phyloP scores from a whole-genome alignment of 2,888 invertebrate genomes.

The Agriotes lineatus region DNA sequence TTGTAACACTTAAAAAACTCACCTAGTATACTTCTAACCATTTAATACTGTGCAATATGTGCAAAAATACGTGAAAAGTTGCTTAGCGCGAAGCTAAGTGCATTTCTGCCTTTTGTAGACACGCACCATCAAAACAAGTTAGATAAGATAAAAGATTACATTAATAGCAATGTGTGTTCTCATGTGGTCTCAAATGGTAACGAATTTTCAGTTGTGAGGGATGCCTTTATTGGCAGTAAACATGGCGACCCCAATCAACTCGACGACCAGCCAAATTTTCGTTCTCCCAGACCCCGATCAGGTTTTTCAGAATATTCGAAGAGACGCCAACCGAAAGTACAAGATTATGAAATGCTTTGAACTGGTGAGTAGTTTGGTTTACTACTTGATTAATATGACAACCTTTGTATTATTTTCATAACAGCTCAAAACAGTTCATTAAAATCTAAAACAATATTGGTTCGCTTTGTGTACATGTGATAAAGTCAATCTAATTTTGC shows the following conservation, averaged over 20 bases:
- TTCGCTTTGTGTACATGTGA: too few relatives aligned
- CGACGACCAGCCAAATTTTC: conserved; percentile 26
- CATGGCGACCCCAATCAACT: conserved; percentile 32
- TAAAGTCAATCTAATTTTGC: too few relatives aligned
- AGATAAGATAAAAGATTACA: conserved; percentile 1
- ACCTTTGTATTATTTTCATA: too few relatives aligned
- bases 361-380: conserved; percentile 28
- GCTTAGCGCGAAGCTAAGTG: too few relatives aligned
- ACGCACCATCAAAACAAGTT: neutral
- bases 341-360: conserved; percentile 25
- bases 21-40: too few relatives aligned
- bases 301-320: neutral
- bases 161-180: neutral
- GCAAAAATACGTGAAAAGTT: too few relatives aligned
- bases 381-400: neutral
- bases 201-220: neutral
- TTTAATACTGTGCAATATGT: too few relatives aligned
- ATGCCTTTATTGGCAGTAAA: conserved; percentile 6
- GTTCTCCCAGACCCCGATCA: conserved; percentile 16
- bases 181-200: neutral
- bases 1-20: too few relatives aligned
- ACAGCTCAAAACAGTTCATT: too few relatives aligned
- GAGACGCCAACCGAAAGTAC: conserved; percentile 14
- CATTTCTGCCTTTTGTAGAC: too few relatives aligned
- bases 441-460: too few relatives aligned